phyloP scores from a whole-genome alignment of 30 jellyfish, hydroid and myxozoan genomes.

The Clytia hemisphaerica region DNA sequence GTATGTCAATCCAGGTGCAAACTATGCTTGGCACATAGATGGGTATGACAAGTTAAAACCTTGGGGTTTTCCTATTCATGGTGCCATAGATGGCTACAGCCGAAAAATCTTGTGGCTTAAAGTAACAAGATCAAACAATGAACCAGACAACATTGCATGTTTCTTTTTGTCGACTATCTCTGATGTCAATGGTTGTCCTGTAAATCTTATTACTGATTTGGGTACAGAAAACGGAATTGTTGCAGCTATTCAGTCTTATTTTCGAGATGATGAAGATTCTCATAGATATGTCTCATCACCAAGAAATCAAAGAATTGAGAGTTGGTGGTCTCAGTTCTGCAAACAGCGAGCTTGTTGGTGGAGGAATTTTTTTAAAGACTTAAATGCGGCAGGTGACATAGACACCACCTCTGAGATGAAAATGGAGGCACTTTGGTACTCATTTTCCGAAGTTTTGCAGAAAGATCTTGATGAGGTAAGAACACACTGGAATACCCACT shows the following conservation, averaged over 20 bases:
- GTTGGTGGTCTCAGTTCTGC: conserved; percentile 63
- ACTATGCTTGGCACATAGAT: conserved; percentile 44
- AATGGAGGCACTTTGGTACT: conserved; percentile 47
- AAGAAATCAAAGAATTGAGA: conserved; percentile 53
- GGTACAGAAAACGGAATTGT: conserved; percentile 62
- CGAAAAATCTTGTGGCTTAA: conserved; percentile 51
- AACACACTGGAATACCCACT: conserved; percentile 57
- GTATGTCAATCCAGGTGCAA: conserved; percentile 25
- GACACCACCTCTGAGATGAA: conserved; percentile 24
- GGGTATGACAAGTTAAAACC: conserved; percentile 42
- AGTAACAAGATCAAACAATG: conserved; percentile 39
- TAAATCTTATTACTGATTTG: conserved; percentile 36
- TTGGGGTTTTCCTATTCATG: conserved; percentile 57
- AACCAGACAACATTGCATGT: conserved; percentile 26
- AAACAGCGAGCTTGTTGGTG: conserved; percentile 39
- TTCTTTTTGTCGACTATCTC: conserved; percentile 18
- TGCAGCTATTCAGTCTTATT: conserved; percentile 49
- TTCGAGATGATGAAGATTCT: conserved; percentile 23
- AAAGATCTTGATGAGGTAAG: conserved; percentile 52
- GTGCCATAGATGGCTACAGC: conserved; percentile 61
- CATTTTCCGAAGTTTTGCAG: conserved; percentile 45
- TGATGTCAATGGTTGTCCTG: conserved; percentile 48
- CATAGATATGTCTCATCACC: conserved; percentile 51
- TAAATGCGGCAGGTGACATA: conserved; percentile 8
- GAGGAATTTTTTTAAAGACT: conserved; percentile 44